Evolutionary conservation across 1,140 invertebrate genomes (phyloP), one percentile per base, ranked within the genome.

Genomic region (Chlorops oryzae): DNA sequence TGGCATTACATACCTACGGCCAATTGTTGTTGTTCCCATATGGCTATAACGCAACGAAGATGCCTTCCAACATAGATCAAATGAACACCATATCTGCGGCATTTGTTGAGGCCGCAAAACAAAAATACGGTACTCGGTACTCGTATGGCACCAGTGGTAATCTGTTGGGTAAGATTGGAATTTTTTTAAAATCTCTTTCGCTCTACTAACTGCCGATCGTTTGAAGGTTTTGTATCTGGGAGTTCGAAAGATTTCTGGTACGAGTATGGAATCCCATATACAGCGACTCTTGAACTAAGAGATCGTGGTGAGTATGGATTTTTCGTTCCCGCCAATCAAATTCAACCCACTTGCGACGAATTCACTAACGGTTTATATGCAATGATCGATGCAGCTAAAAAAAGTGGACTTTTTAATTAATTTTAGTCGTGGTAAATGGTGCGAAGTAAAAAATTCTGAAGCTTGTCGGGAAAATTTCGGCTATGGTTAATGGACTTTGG

Each of bases 261-360:
- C 59, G 78, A 74, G 37, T 73, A 56, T 7, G 74, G 76, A 44
- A 75, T 82, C 12, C 80, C 81, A 28, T 79, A 87, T 32, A 74
- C 80, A 0, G 88, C 78, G 63, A 80, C 81, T 2, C 72, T 75
- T 50, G 74, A 77, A 63, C 48, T 72, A 46, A 65, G 85, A 13
- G 87, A 96, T 68, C 84, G 81, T 38, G 92, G 92, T 21, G 76
- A 78, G 51, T 87, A 87, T 63, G 92, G 92, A 1, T 97, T 96
- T 69, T 70, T 92, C 4, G 73, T 96, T 43, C 92, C 92, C 2
- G 85, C 88, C 15, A 75, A 76, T 27, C 84, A 86, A 61, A 96
- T 96, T 55, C 74, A 82, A 28, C 82, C 85, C 1, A 88, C 88
- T 5, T 88, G 86, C 3, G 78, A 82, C 51, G 92, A 95, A 75